A percentile compares a stretch with the other conserved stretches of the same genome.
phyloP scores from a whole-genome alignment of 1,140 invertebrate species.

The Drosophila sp. region DNA sequence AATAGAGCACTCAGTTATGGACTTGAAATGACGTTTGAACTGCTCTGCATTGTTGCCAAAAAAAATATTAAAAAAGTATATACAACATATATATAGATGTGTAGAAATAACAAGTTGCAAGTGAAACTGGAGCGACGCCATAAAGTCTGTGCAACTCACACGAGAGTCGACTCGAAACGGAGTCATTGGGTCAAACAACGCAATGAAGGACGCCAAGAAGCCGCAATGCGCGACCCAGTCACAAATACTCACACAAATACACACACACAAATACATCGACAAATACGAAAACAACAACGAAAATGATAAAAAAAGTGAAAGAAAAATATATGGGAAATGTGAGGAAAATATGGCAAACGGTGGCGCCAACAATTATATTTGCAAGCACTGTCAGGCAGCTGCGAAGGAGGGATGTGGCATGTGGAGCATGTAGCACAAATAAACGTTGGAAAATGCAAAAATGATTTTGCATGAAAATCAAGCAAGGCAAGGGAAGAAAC shows the following conservation, averaged over 20 bases:
- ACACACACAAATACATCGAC: no score
- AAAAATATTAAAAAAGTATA: slow-evolving; percentile 1
- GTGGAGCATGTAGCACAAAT: slow-evolving; percentile 33
- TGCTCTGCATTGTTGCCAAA: slow-evolving; percentile 8
- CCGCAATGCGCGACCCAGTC: slow-evolving; percentile 10
- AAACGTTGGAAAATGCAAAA: slow-evolving; percentile 57
- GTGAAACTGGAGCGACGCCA: slow-evolving; percentile 41
- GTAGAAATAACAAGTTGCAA: slow-evolving; percentile 49
- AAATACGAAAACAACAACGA: background rate
- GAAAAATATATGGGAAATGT: slow-evolving; percentile 9
- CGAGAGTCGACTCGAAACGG: slow-evolving; percentile 46
- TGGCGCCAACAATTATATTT: slow-evolving; percentile 38
- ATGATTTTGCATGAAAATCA: slow-evolving; percentile 40
- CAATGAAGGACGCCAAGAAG: slow-evolving; percentile 31
- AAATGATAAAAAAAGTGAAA: background rate
- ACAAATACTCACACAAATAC: no score
- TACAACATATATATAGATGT: no score
- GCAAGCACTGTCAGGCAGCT: slow-evolving; percentile 1
- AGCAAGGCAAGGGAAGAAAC: slow-evolving; percentile 4
- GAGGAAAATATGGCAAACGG: slow-evolving; percentile 19
- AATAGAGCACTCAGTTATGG: slow-evolving; percentile 16
- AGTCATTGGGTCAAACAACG: slow-evolving; percentile 58
- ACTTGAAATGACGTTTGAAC: background rate
- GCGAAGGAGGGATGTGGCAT: background rate
- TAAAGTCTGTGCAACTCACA: slow-evolving; percentile 48